phyloP scores from a whole-genome alignment of 35 echinoderm and acorn worm genomes.

The Apostichopus japonicus region DNA sequence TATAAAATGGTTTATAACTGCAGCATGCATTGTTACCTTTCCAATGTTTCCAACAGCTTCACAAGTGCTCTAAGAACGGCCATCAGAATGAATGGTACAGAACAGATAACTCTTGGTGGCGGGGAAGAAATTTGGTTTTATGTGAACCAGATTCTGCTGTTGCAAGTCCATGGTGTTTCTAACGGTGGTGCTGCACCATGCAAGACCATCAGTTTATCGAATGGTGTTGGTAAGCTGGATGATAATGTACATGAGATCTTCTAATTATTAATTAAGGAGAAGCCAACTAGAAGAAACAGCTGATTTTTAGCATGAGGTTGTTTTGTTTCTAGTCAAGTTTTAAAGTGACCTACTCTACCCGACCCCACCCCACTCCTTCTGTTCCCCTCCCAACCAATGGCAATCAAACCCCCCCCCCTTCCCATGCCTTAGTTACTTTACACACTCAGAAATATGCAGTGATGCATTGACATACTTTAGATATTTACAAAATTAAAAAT shows the following conservation, averaged over 20 bases:
- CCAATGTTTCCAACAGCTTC: conserved; percentile 57
- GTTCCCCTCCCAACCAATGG: not conserved
- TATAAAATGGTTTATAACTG: too few species aligned
- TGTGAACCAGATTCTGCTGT: conserved; percentile 78
- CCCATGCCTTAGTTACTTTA: not conserved
- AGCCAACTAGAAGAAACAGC: too few species aligned
- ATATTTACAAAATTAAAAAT: too few species aligned
- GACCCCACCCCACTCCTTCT: not conserved
- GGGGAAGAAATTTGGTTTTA: conserved; percentile 95
- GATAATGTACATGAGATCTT: too few species aligned
- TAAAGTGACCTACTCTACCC: too few species aligned
- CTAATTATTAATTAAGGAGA: too few species aligned
- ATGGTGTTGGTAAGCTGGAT: conserved; percentile 60
- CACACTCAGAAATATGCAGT: too few species aligned
- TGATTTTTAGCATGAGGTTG: too few species aligned
- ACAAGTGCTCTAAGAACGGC: conserved; percentile 83
- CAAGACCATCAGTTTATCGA: conserved; percentile 75
- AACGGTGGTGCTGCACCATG: conserved; percentile 57
- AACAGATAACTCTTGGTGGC: conserved; percentile 80
- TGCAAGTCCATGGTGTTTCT: conserved; percentile 74
- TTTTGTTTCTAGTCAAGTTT: too few species aligned
- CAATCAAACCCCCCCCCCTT: not conserved
- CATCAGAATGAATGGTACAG: conserved; percentile 73
- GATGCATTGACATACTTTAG: too few species aligned
- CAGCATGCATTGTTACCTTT: not conserved